Conservation (phyloP, 2,888 invertebrate genomes). For the Steinernema carpocapsae region DNA sequence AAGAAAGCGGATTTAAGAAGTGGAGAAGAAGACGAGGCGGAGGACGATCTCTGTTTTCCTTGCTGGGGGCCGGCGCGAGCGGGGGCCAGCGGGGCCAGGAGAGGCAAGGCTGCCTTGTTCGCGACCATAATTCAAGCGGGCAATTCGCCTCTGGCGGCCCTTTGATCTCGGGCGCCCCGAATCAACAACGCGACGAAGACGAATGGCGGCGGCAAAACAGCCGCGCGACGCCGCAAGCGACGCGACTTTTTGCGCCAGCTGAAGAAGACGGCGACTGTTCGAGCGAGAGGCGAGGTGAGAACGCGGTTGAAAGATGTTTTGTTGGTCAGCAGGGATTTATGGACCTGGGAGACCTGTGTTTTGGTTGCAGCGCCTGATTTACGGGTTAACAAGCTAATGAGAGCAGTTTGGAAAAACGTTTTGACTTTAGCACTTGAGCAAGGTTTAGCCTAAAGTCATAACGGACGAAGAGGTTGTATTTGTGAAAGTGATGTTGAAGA, state of each 20-base stretch:
- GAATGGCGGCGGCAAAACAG: conserved; percentile 32
- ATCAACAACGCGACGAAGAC: conserved; percentile 34
- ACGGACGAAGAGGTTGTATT: too few relatives aligned
- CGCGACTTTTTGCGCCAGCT: not conserved
- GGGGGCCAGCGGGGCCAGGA: not conserved
- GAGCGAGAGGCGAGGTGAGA: conserved; percentile 9
- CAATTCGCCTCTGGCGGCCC: conserved; percentile 28
- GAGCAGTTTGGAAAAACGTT: not conserved
- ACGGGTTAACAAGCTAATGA: not conserved
- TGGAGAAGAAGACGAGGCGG: not conserved
- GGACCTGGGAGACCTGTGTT: too few relatives aligned
- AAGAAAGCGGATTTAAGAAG: conserved; percentile 15
- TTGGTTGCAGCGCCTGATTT: too few relatives aligned
- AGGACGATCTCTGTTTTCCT: not conserved
- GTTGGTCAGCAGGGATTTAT: too few relatives aligned
- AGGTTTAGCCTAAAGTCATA: too few relatives aligned
- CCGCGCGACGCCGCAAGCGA: conserved; percentile 24
- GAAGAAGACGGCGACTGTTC: not conserved
- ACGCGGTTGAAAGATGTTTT: not conserved
- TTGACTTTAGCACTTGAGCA: too few relatives aligned
- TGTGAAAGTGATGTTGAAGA: too few relatives aligned
- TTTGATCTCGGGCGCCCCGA: conserved; percentile 26
- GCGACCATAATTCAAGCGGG: conserved; percentile 34
- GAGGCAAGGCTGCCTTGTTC: conserved; percentile 21
- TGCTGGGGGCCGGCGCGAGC: not conserved